A percentile compares a stretch with the other conserved stretches of the same genome.
Evolutionary conservation across 2,797 vertebrate genomes (phyloP).

Genomic region (Epinephelus awoara): DNA sequence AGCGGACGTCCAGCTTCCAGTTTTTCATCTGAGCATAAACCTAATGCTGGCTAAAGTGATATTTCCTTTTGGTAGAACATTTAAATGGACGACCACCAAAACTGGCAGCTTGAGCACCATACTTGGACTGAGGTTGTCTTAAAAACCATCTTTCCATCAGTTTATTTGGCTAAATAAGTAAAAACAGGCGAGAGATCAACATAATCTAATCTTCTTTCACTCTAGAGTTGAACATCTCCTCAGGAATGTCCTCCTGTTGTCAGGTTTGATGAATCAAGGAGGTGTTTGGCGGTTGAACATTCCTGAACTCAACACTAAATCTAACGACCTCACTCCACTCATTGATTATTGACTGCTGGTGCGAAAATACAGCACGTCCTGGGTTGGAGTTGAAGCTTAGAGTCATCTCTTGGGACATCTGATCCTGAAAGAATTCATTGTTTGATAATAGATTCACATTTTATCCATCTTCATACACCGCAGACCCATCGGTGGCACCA

Average conservation of each 20-base stretch:
- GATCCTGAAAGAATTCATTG: not conserved
- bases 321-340: not conserved
- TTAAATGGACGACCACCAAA: slow-evolving; percentile 44
- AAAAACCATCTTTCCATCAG: not conserved
- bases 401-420: not conserved
- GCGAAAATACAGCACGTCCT: not conserved
- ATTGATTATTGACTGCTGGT: not conserved
- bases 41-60: slow-evolving; percentile 54
- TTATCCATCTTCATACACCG: not conserved
- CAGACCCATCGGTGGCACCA: not conserved
- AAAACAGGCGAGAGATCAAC: not conserved
- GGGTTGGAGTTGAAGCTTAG: not conserved
- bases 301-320: not conserved
- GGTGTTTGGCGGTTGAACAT: not conserved
- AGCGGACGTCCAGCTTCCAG: slow-evolving; percentile 77
- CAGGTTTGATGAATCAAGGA: not conserved
- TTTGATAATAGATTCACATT: not conserved
- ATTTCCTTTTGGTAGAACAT: slow-evolving; percentile 56
- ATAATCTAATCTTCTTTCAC: not conserved
- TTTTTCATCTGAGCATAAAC: slow-evolving; percentile 68
- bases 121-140: slow-evolving; percentile 3
- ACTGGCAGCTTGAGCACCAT: slow-evolving; percentile 6
- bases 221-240: not conserved
- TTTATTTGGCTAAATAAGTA: not conserved
- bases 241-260: not conserved